These are phyloP conservation scores for Brienomyrus brachyistius DNA, from an alignment of 2,113 vertebrate species.

Conservation along the genomic window DNA sequence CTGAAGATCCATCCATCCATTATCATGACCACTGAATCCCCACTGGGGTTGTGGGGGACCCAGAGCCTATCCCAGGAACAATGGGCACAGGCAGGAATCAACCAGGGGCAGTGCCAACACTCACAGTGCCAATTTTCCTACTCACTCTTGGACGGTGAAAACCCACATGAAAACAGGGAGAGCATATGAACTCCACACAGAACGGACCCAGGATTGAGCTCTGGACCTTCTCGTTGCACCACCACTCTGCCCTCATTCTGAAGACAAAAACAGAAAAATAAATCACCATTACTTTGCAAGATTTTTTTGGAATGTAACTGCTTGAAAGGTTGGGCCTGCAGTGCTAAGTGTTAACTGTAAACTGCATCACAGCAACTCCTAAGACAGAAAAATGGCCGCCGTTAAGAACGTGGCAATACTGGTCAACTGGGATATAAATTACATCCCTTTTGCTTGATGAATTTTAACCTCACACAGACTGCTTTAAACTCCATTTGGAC, in stretches of 20 bases:
- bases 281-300: not conserved
- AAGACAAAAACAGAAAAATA: not conserved
- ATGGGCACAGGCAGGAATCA: too few relatives aligned
- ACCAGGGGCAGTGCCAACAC: too few relatives aligned
- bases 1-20: not conserved
- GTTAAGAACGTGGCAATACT: conserved; percentile 26
- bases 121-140: too few relatives aligned
- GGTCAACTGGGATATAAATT: conserved; percentile 72
- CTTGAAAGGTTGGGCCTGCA: not conserved
- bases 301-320: not conserved
- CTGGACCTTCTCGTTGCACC: too few relatives aligned
- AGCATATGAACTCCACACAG: too few relatives aligned
- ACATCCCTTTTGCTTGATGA: conserved; percentile 86
- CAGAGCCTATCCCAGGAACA: too few relatives aligned
- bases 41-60: too few relatives aligned
- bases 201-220: too few relatives aligned
- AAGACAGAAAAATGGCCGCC: not conserved
- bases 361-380: not conserved
- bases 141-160: too few relatives aligned
- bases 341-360: not conserved
- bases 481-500: conserved; percentile 99
- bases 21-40: not conserved
- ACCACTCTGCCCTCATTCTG: too few relatives aligned
- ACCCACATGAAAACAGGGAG: too few relatives aligned
- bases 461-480: conserved; percentile 98